phyloP scores from a whole-genome alignment of 2,113 vertebrate genomes.

The Neolamprologus longior region DNA sequence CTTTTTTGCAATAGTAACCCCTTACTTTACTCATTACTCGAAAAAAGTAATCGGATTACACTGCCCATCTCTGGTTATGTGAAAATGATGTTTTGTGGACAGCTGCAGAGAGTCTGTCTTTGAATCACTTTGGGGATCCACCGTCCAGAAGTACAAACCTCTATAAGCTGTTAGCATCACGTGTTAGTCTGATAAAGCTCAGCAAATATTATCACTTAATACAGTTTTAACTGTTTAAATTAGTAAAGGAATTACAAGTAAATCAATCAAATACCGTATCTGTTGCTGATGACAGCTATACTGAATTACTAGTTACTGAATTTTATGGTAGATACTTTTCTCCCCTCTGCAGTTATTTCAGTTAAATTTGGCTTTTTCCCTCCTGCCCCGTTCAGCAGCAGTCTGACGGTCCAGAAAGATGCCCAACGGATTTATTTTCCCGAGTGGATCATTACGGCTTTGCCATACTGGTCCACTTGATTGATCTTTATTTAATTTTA shows the following conservation, averaged over 20 bases:
- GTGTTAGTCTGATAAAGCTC: not conserved
- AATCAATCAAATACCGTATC: rapidly evolving
- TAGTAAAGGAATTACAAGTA: not conserved
- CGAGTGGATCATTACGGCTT: not conserved
- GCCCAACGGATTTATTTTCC: rapidly evolving
- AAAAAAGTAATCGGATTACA: not conserved
- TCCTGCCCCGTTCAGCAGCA: not conserved
- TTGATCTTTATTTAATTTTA: not conserved
- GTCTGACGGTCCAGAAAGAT: rapidly evolving
- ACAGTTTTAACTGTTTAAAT: not conserved
- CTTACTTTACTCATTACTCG: not conserved
- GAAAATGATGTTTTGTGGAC: rapidly evolving
- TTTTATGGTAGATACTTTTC: not conserved
- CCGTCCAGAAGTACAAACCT: rapidly evolving
- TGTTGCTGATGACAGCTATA: not conserved
- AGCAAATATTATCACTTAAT: not conserved
- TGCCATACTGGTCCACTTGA: not conserved
- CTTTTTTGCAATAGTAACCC: not conserved
- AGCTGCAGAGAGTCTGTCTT: not conserved
- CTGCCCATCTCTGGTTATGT: not conserved
- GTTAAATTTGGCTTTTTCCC: rapidly evolving
- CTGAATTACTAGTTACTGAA: not conserved
- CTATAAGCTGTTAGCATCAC: rapidly evolving
- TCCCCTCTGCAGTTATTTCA: rapidly evolving
- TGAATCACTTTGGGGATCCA: not conserved